phyloP scores from a whole-genome alignment of 2,888 invertebrate genomes.

The Drosophila greeni region DNA sequence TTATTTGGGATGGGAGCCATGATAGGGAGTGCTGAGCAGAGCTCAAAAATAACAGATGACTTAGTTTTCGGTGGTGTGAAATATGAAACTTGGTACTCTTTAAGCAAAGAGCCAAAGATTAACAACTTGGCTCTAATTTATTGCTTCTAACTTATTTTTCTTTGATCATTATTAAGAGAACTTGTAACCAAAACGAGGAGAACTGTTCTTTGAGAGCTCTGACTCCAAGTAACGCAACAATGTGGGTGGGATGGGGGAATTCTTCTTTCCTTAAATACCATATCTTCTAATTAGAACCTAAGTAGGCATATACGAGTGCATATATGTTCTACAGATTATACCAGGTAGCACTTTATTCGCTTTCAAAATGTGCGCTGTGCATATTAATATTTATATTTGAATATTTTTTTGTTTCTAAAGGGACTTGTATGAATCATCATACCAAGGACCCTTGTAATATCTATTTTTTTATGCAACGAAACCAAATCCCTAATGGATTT shows the following conservation, averaged over 20 bases:
- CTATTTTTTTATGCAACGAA: not conserved
- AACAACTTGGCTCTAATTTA: not conserved
- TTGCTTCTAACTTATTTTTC: not conserved
- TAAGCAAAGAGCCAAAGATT: not conserved
- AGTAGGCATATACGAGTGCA: not conserved
- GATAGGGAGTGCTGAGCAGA: not conserved
- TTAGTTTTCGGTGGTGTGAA: not conserved
- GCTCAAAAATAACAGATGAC: conserved; percentile 3
- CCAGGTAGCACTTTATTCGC: not conserved
- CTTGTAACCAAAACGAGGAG: not conserved
- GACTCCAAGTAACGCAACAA: not conserved
- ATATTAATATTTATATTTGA: conserved; percentile 1
- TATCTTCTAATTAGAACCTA: not conserved
- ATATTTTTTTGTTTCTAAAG: not conserved
- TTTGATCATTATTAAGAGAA: not conserved
- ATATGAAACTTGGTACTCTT: not conserved
- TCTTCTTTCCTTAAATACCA: not conserved
- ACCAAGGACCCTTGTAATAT: not conserved
- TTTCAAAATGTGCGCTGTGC: not conserved
- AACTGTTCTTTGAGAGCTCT: conserved; percentile 2
- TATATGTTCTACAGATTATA: not conserved
- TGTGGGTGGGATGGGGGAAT: not conserved
- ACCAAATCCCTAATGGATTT: not conserved
- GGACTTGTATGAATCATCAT: not conserved
- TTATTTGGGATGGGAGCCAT: not conserved